These are phyloP conservation scores for Drosophila longiperda DNA, from an alignment of 2,888 invertebrate genomes.

Conservation along the genomic window DNA sequence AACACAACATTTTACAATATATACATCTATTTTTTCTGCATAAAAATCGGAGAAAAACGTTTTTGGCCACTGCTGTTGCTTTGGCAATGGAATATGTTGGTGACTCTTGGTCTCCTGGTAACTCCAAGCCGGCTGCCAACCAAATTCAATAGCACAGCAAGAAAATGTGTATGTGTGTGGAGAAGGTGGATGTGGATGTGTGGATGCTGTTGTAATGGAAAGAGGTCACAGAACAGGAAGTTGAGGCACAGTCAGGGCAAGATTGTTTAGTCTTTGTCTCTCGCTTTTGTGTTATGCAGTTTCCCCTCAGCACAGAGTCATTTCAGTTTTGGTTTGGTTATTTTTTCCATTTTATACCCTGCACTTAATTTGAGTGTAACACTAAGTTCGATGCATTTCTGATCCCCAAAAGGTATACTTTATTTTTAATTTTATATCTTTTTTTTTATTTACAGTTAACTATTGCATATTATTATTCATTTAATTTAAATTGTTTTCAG, in stretches of 20 bases:
- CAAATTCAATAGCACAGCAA: slow-evolving; percentile 9
- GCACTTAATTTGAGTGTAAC: background rate
- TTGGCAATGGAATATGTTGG: slow-evolving; percentile 49
- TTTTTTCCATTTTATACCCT: background rate
- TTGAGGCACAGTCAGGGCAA: slow-evolving; percentile 26
- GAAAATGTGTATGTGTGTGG: background rate
- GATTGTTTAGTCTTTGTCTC: slow-evolving; percentile 52
- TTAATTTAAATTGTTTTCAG: background rate
- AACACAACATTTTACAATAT: slow-evolving; percentile 53
- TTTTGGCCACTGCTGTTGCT: slow-evolving; percentile 35
- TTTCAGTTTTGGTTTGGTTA: background rate
- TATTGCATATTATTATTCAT: background rate
- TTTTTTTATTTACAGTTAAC: background rate
- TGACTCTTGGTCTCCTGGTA: slow-evolving; percentile 36
- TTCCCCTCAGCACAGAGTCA: background rate
- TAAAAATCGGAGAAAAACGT: slow-evolving; percentile 44
- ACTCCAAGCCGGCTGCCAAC: slow-evolving; percentile 24
- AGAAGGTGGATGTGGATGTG: background rate
- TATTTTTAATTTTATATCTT: background rate
- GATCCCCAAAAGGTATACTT: background rate
- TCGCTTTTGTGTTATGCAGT: slow-evolving; percentile 42
- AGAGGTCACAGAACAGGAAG: background rate
- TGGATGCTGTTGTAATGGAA: background rate
- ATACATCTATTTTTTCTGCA: slow-evolving; percentile 23
- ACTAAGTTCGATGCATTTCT: background rate